Evolutionary conservation across 2,113 vertebrate genomes (phyloP).

Genomic region (Canis aureus): DNA sequence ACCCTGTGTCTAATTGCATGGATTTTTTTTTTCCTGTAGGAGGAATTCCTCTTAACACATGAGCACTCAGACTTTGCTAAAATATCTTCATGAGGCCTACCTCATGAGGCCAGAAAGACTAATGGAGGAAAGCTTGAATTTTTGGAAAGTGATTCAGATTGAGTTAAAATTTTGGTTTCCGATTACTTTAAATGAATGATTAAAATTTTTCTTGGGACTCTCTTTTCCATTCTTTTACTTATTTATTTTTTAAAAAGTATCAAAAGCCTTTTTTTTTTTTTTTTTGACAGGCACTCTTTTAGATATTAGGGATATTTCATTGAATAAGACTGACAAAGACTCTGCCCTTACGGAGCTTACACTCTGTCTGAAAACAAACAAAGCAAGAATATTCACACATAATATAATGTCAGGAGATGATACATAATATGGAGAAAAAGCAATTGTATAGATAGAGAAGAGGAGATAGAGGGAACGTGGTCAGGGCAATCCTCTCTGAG

Average conservation of each 20-base stretch:
- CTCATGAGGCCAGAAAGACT: neutral
- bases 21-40: neutral
- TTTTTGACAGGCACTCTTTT: neutral
- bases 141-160: constrained; percentile 16
- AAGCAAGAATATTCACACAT: neutral
- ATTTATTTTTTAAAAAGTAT: neutral
- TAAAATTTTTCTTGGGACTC: neutral
- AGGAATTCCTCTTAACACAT: neutral
- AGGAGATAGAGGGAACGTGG: neutral
- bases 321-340: neutral
- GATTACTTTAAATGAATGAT: neutral
- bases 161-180: neutral
- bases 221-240: neutral
- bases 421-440: neutral
- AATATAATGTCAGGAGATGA: neutral
- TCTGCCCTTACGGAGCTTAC: neutral
- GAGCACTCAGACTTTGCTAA: neutral
- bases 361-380: neutral
- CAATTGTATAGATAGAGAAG: neutral
- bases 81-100: neutral
- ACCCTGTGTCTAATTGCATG: neutral
- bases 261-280: neutral
- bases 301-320: neutral
- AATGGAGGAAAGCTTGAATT: neutral
- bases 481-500: neutral